These are phyloP conservation scores for Eupsittula cactorum DNA, from an alignment of 2,113 vertebrate genomes.

Conservation along the genomic window DNA sequence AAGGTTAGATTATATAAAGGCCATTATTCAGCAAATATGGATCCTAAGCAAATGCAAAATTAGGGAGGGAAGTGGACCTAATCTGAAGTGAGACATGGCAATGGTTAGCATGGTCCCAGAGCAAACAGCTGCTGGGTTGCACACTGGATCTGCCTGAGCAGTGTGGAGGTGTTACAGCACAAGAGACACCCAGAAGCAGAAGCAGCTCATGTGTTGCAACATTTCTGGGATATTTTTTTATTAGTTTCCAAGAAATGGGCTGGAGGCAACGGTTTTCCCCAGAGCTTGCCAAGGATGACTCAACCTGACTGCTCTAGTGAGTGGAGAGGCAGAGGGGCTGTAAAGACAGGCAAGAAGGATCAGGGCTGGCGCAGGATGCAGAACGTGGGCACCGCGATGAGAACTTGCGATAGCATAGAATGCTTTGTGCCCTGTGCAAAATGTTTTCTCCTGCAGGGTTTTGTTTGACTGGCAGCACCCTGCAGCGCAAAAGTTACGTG, in stretches of 20 bases:
- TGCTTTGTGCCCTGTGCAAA: neutral
- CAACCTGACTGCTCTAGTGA: neutral
- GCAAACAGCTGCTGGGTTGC: accelerated
- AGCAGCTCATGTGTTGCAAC: neutral
- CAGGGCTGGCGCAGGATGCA: neutral
- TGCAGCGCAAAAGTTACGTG: neutral
- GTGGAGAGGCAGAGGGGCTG: neutral
- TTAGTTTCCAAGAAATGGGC: slow-evolving; percentile 57
- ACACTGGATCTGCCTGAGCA: neutral
- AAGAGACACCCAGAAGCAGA: neutral
- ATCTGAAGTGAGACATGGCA: neutral
- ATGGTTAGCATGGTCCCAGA: neutral
- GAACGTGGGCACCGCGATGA: neutral
- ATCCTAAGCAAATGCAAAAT: neutral
- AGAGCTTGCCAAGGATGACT: slow-evolving; percentile 40
- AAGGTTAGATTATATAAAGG: neutral
- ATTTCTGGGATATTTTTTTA: neutral
- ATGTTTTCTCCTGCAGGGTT: neutral
- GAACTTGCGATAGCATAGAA: neutral
- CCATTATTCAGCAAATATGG: neutral
- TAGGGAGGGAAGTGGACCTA: neutral
- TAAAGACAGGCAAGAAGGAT: neutral
- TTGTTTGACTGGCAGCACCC: neutral
- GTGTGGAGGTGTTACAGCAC: neutral
- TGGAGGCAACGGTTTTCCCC: slow-evolving; percentile 39